Conservation (phyloP, 2,888 invertebrate species). For the Schrankia costaestrigalis region DNA sequence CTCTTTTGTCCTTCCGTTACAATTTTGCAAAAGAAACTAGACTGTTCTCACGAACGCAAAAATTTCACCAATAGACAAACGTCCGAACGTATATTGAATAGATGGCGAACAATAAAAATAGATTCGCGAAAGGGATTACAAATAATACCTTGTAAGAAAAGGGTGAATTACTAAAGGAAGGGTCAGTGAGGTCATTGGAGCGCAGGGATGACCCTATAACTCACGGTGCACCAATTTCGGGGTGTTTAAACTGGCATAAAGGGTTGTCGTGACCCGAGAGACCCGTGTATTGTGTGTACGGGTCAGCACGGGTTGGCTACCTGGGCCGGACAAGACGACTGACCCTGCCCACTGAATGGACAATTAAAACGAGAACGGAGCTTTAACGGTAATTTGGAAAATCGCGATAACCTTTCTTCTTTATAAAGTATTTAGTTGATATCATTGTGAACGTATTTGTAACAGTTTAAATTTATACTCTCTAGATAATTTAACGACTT, state of each 20-base stretch:
- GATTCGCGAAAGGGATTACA: constrained; percentile 82
- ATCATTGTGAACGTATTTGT: constrained; percentile 50
- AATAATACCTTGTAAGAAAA: constrained; percentile 79
- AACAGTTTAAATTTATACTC: constrained; percentile 38
- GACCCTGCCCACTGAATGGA: constrained; percentile 63
- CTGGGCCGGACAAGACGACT: constrained; percentile 55
- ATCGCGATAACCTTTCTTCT: constrained; percentile 71
- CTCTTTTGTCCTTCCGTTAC: constrained; percentile 60
- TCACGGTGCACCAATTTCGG: constrained; percentile 76
- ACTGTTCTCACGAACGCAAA: constrained; percentile 77
- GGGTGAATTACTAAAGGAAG: constrained; percentile 63
- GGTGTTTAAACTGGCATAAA: constrained; percentile 74
- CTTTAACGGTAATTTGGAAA: constrained; percentile 65
- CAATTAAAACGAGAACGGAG: constrained; percentile 76
- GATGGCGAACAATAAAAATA: constrained; percentile 71
- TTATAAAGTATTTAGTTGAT: constrained; percentile 42
- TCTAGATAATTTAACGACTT: constrained; percentile 22
- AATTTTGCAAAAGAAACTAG: constrained; percentile 77
- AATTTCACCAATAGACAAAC: constrained; percentile 71
- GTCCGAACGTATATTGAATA: constrained; percentile 60
- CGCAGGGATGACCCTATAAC: constrained; percentile 75
- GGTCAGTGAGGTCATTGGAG: constrained; percentile 74
- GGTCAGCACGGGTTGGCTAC: constrained; percentile 76
- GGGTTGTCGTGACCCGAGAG: constrained; percentile 71
- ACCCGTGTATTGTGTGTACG: constrained; percentile 52